These are phyloP conservation scores for Cetonia aurata DNA, from an alignment of 2,888 invertebrate species.

Conservation along the genomic window DNA sequence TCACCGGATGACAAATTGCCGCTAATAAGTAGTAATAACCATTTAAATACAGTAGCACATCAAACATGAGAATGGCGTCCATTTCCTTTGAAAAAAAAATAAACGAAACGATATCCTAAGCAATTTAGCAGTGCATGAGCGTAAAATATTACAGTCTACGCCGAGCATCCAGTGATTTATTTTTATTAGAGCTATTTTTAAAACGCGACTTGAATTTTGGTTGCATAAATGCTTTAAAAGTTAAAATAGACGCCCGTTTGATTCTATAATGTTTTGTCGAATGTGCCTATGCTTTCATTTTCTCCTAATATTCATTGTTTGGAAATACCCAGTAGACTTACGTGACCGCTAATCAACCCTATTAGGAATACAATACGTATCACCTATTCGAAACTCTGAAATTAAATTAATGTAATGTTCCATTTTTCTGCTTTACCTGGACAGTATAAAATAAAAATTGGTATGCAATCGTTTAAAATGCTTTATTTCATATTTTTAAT, in stretches of 20 bases:
- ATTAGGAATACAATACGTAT: too few species aligned
- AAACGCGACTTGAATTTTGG: constrained; percentile 9
- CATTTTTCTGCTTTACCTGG: too few species aligned
- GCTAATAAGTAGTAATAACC: constrained; percentile 54
- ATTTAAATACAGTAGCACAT: constrained; percentile 55
- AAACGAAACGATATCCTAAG: constrained; percentile 4
- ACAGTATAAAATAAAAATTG: too few species aligned
- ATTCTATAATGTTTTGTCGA: too few species aligned
- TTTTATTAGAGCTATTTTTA: constrained; percentile 14
- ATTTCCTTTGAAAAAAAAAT: constrained; percentile 40
- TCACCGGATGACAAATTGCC: constrained; percentile 52
- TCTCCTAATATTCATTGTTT: neutral
- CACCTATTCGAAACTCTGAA: too few species aligned
- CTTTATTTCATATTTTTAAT: too few species aligned
- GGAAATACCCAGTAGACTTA: constrained; percentile 8
- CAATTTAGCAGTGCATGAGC: neutral
- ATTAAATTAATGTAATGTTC: too few species aligned
- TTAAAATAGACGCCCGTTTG: too few species aligned
- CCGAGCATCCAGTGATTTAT: constrained; percentile 1
- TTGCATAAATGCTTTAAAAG: constrained; percentile 13
- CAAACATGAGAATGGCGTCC: constrained; percentile 55
- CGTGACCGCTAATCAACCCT: constrained; percentile 3
- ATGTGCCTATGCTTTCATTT: too few species aligned
- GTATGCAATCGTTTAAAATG: too few species aligned
- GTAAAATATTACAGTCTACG: neutral